Conservation (phyloP, 1,140 invertebrate species). For the Brachionus rotundiformis region DNA sequence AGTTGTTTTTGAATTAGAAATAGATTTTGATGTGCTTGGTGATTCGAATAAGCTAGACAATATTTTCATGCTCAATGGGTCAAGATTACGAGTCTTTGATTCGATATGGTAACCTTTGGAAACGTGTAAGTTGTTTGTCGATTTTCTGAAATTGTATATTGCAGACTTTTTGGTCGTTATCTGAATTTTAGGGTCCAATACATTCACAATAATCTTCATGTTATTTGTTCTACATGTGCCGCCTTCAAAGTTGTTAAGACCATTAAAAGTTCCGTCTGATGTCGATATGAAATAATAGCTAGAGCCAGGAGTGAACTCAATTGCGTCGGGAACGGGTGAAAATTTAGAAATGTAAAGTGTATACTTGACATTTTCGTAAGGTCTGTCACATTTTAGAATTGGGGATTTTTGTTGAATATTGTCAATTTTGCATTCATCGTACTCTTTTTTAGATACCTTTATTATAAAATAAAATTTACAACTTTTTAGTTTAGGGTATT, state of each 20-base stretch:
- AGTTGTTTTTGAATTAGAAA: not conserved
- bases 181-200: not conserved
- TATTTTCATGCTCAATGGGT: conserved; percentile 24
- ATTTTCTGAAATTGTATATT: conserved; percentile 15
- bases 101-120: not conserved
- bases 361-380: conserved; percentile 38
- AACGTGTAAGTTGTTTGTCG: not conserved
- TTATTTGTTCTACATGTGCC: conserved; percentile 25
- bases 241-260: not conserved
- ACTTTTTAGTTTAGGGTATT: not conserved
- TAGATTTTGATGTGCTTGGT: not conserved
- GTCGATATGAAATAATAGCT: conserved; percentile 48
- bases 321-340: conserved; percentile 46
- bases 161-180: not conserved
- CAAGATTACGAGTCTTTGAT: not conserved
- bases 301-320: conserved; percentile 38
- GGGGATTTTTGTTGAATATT: not conserved
- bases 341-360: conserved; percentile 50
- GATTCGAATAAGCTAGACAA: not conserved
- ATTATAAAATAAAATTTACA: no score
- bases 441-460: conserved; percentile 48
- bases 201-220: conserved; percentile 34
- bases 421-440: conserved; percentile 28
- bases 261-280: not conserved
- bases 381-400: conserved; percentile 35